These are phyloP conservation scores for Grammomys dolichurus DNA, from an alignment of 2,113 vertebrate genomes.

Conservation along the genomic window DNA sequence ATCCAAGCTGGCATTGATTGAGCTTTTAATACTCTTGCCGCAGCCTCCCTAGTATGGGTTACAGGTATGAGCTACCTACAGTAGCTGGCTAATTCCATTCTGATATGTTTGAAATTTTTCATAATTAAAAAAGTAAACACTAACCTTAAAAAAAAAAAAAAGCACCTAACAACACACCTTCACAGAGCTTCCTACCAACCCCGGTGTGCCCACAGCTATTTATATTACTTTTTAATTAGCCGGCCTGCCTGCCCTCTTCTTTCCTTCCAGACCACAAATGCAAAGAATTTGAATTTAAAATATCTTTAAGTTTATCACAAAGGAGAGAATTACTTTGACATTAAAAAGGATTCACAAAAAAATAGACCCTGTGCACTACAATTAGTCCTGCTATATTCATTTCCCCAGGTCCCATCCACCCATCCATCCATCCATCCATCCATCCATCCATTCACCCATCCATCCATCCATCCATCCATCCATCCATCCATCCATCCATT, in stretches of 20 bases:
- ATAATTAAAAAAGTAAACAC: slow-evolving; percentile 19
- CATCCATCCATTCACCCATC: too few relatives aligned
- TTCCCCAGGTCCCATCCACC: neutral
- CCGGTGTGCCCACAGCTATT: neutral
- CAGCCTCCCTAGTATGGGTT: neutral
- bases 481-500: too few relatives aligned
- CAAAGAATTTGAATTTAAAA: slow-evolving; percentile 48
- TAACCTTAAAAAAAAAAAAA: slow-evolving; percentile 10
- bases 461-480: too few relatives aligned
- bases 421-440: too few relatives aligned
- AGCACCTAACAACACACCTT: neutral
- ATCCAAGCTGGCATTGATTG: neutral
- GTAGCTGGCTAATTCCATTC: neutral
- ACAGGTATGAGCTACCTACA: neutral
- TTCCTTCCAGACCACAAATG: slow-evolving; percentile 30
- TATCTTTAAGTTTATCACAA: neutral
- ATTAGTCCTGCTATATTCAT: neutral
- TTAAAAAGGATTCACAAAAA: slow-evolving; percentile 3
- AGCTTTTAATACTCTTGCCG: neutral
- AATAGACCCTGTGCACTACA: neutral
- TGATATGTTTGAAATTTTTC: slow-evolving; percentile 5
- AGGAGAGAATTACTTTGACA: neutral
- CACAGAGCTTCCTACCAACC: neutral
- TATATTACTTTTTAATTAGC: neutral
- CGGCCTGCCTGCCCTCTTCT: neutral